Base-by-base conservation (phyloP, 2,797 vertebrate species). In the Gila robusta region DNA sequence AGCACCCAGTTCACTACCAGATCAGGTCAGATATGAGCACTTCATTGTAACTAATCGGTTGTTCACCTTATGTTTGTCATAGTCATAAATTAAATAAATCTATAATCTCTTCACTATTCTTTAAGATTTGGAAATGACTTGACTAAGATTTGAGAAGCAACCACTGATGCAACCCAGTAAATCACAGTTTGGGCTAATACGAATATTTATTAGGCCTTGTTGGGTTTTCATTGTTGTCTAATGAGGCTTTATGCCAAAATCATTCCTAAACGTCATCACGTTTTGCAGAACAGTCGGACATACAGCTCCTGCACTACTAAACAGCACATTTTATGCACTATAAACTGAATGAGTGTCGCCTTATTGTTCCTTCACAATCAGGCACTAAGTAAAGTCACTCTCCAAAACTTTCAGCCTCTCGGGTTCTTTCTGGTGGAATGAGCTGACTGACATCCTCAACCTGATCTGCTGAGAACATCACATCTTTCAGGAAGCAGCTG, bases 1-100 rank as follows among this genome's bases (percentile, higher is more conserved):
- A 76, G 49, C 54, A 66, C 26, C 81, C 37, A 56, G 69, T 35
- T 80, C 77, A 47, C n/a, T 10, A 41, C 8, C 84, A 21, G 41
- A 64, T 80, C 77, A 26, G 2, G 71, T 79, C 47, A 32, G 37
- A 73, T 49, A 64, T 49, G 37, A 70, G 23, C 26, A 70, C 73
- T 56, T 84, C 59, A 69, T 16, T 69, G 73, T 79, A 19, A 54
- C 37, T 44, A 32, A 64, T 32, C 12, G 5, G 16, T 41, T 71
- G 66, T 49, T 79, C n/a, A 47, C 35, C 49, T 84, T 70, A 16
- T 44, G 32, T 26, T 17, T 28, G 28, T 59, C 52, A 37, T 7
- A 26, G 52, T 81, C 64, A 67, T 16, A 64, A 26, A 66, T 41
- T 1, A 69, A 32, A 69, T 52, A 80, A 21, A 80, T 67, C 41